Percentiles rank a stretch among this genome's conserved stretches.
Evolutionary conservation across 2,113 vertebrate genomes (phyloP).

Genomic region (Pipra filicauda): DNA sequence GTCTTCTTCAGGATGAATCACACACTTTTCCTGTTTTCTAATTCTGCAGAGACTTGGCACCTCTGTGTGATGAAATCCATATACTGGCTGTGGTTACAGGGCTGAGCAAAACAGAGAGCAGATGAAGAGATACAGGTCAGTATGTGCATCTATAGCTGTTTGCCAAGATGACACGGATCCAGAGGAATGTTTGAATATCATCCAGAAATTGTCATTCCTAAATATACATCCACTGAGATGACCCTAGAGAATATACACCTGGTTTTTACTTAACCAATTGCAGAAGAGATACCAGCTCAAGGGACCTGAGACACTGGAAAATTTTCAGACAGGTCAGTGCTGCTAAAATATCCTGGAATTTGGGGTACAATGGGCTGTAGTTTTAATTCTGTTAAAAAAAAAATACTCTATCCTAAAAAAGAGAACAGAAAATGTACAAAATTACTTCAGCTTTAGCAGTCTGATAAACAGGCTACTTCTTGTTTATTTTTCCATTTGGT

Average conservation of each 20-base stretch:
- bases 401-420: neutral
- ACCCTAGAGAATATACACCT: slow-evolving; percentile 48
- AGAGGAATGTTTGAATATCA: slow-evolving; percentile 55
- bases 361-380: neutral
- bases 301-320: neutral
- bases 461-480: neutral
- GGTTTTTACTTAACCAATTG: slow-evolving; percentile 14
- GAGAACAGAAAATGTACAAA: neutral
- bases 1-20: slow-evolving; percentile 58
- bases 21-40: slow-evolving; percentile 16
- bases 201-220: slow-evolving; percentile 44
- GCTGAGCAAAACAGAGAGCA: slow-evolving; percentile 46
- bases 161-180: slow-evolving; percentile 60
- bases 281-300: neutral
- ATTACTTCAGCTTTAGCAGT: neutral
- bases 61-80: slow-evolving; percentile 62
- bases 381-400: neutral
- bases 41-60: slow-evolving; percentile 61
- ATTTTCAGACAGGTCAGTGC: neutral
- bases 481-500: neutral
- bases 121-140: slow-evolving; percentile 63
- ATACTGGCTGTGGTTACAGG: slow-evolving; percentile 26
- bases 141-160: slow-evolving; percentile 21
- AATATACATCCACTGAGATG: slow-evolving; percentile 21
- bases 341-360: neutral